Base-by-base conservation (phyloP, 2,888 invertebrate species). In the Synergus itoensis region DNA sequence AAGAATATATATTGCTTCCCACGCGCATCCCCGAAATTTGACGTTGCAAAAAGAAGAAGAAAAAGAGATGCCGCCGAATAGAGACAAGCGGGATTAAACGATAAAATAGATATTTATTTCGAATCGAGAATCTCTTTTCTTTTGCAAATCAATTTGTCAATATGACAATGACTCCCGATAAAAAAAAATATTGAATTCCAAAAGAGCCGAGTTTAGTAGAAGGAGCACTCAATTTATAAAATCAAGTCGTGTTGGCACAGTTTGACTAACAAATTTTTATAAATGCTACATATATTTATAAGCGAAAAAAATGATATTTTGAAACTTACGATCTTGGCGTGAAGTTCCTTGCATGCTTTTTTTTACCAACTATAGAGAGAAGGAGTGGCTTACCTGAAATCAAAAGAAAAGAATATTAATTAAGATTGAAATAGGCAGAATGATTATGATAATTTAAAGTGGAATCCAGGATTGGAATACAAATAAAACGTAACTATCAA, bases 1-100 rank as follows among this genome's bases (percentile, higher is more conserved):
- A 73, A 73, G 53, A 73, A 73, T 73, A 53, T 53, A 73, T 53
- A 53, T 53, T 28, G 36, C 73, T 57, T 57, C 73, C 73, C n/a
- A 57, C 53, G 73, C 73, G 48, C 36, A 73, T 73, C 28, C 36
- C n/a, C 73, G 28, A 73, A 73, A 73, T 73, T 73, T 57, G 73
- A 73, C 18, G 16, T 48, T 16, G 18, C 36, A 73, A 53, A 57
- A 57, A 53, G 21, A n/a, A 73, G 5, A 53, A 36, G 40, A 53
- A 53, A 73, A 53, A 73, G 53, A 53, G 53, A 36, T 36, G 36
- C 53, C 73, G n/a, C 36, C 40, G n/a, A 40, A 73, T 53, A 73
- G 48, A 69, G 53, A 40, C 73, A 57, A 53, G 53, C 48, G n/a
- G 40, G 28, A 57, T 73, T 53, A 57, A 73, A 73, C 45, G 18